Percentiles rank a stretch among this genome's conserved stretches.
Evolutionary conservation across 2,113 vertebrate genomes (phyloP).

Genomic region (Corvus cornix): DNA sequence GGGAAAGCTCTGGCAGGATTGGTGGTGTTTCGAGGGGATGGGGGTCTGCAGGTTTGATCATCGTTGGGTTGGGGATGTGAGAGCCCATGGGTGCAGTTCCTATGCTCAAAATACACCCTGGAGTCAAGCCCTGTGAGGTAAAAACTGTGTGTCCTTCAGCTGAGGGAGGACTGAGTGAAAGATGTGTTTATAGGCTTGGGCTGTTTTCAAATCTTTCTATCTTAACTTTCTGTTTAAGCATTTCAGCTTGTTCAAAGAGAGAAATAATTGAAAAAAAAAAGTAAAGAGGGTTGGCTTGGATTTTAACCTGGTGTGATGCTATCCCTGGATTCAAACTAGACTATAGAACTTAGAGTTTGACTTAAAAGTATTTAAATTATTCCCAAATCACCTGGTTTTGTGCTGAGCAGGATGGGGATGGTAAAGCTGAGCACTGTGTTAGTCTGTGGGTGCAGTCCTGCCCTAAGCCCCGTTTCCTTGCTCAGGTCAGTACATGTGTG

Average conservation of each 20-base stretch:
- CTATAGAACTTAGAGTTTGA: neutral
- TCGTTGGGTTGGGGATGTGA: neutral
- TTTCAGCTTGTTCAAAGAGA: neutral
- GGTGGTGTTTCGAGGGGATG: neutral
- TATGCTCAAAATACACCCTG: neutral
- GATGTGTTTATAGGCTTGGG: neutral
- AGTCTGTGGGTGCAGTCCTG: neutral
- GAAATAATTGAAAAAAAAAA: neutral
- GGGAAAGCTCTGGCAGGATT: neutral
- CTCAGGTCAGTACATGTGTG: neutral
- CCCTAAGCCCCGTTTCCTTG: neutral
- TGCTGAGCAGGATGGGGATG: neutral
- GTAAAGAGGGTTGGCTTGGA: neutral
- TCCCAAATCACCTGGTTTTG: neutral
- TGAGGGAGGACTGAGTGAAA: neutral
- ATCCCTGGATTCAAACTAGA: neutral
- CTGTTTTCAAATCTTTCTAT: neutral
- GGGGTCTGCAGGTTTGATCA: neutral
- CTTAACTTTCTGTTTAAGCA: neutral
- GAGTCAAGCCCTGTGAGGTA: neutral
- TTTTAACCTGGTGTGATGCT: neutral
- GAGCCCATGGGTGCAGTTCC: neutral
- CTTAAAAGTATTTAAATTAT: neutral
- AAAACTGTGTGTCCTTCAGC: accelerated
- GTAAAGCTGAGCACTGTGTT: neutral